phyloP scores from a whole-genome alignment of 2,888 invertebrate species.

The Homarus gammarus region DNA sequence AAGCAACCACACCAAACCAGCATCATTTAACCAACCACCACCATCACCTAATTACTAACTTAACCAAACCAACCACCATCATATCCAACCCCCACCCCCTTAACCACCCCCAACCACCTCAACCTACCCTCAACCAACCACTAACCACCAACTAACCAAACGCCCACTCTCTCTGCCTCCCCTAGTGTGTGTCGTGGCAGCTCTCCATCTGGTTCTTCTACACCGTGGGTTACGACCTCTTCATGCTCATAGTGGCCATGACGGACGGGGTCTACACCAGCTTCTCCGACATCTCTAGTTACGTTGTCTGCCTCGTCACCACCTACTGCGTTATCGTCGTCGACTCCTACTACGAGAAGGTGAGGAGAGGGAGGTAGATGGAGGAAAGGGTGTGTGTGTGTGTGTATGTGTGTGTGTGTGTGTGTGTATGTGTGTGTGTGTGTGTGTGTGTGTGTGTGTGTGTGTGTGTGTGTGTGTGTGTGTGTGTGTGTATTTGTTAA shows the following conservation, averaged over 20 bases:
- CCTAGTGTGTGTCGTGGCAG: constrained; percentile 70
- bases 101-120: background rate
- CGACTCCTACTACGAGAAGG: constrained; percentile 75
- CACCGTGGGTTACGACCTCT: constrained; percentile 74
- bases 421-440: background rate
- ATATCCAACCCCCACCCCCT: background rate
- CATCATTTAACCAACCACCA: background rate
- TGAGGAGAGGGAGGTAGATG: constrained; percentile 23
- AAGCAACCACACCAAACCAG: no score
- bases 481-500: background rate
- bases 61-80: no score
- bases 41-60: background rate
- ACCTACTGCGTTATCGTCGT: constrained; percentile 74
- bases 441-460: constrained; percentile 22
- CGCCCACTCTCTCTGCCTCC: background rate
- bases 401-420: background rate
- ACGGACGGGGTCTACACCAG: constrained; percentile 73
- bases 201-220: constrained; percentile 76
- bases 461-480: constrained; percentile 9
- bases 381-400: background rate
- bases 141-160: background rate
- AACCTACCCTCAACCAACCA: no score
- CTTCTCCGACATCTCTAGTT: constrained; percentile 73
- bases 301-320: constrained; percentile 71
- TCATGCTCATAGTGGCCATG: constrained; percentile 70